Evolutionary conservation across 2,888 invertebrate genomes (phyloP).

Genomic region (Mesoligia furuncula): DNA sequence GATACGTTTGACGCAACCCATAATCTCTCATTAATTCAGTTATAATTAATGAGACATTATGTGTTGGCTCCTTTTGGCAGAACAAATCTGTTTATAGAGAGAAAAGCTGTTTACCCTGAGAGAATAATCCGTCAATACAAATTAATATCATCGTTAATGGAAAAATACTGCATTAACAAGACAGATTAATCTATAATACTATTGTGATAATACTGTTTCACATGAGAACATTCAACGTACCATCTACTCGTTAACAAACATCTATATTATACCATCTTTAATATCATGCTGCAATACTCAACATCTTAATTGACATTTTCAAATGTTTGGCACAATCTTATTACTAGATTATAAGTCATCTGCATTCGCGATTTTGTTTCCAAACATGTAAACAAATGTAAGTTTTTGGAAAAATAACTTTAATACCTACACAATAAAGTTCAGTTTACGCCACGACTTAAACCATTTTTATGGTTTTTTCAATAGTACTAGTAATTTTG

Average conservation of each 20-base stretch:
- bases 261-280: conserved; percentile 24
- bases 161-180: neutral
- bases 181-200: neutral
- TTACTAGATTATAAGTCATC: neutral
- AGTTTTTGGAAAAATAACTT: neutral
- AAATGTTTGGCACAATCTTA: conserved; percentile 41
- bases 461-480: neutral
- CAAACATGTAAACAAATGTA: neutral
- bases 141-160: neutral
- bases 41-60: neutral
- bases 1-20: neutral
- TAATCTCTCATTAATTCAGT: neutral
- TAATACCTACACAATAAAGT: neutral
- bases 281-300: conserved; percentile 26
- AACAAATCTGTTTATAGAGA: neutral
- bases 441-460: neutral
- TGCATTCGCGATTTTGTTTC: neutral
- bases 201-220: neutral
- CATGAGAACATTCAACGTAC: conserved; percentile 16
- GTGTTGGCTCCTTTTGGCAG: neutral
- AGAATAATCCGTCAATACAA: neutral
- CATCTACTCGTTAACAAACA: conserved; percentile 28
- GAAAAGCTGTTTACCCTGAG: neutral
- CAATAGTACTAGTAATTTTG: neutral
- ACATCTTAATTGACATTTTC: conserved; percentile 62